Percentiles rank a stretch among this genome's conserved stretches.
These are phyloP conservation scores for Catonia carolina DNA, from an alignment of 2,888 invertebrate species.

Conservation along the genomic window DNA sequence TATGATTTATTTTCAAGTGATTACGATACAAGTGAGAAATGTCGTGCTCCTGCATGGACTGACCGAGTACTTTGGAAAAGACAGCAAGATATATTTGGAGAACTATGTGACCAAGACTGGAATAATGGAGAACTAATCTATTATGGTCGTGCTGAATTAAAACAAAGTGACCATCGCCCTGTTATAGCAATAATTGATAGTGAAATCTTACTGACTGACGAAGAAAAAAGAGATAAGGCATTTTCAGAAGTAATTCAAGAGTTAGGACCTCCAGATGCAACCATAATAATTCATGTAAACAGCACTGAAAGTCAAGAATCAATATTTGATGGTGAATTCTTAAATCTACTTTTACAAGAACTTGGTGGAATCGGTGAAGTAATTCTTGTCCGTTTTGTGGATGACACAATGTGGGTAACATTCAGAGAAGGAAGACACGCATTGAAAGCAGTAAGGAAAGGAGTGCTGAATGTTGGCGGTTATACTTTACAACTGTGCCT, in stretches of 20 bases:
- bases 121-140: slow-evolving; percentile 73
- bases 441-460: slow-evolving; percentile 56
- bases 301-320: slow-evolving; percentile 44
- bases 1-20: slow-evolving; percentile 98
- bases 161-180: slow-evolving; percentile 96
- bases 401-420: slow-evolving; percentile 83
- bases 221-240: slow-evolving; percentile 65
- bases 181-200: slow-evolving; percentile 87
- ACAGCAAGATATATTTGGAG: slow-evolving; percentile 63
- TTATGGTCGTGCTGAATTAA: slow-evolving; percentile 90
- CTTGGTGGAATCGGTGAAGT: slow-evolving; percentile 82
- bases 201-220: slow-evolving; percentile 75
- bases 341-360: slow-evolving; percentile 71
- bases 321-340: slow-evolving; percentile 72
- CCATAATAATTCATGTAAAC: slow-evolving; percentile 65
- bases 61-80: slow-evolving; percentile 94
- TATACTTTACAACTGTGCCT: slow-evolving; percentile 62
- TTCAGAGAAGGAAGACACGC: slow-evolving; percentile 87
- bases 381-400: slow-evolving; percentile 83
- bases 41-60: slow-evolving; percentile 96
- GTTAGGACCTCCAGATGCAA: slow-evolving; percentile 92
- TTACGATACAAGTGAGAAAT: slow-evolving; percentile 98
- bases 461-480: slow-evolving; percentile 55
- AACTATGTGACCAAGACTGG: slow-evolving; percentile 54
- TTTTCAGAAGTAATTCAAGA: slow-evolving; percentile 79